Conservation (phyloP, 1,140 invertebrate species). For the Bombus picipes region DNA sequence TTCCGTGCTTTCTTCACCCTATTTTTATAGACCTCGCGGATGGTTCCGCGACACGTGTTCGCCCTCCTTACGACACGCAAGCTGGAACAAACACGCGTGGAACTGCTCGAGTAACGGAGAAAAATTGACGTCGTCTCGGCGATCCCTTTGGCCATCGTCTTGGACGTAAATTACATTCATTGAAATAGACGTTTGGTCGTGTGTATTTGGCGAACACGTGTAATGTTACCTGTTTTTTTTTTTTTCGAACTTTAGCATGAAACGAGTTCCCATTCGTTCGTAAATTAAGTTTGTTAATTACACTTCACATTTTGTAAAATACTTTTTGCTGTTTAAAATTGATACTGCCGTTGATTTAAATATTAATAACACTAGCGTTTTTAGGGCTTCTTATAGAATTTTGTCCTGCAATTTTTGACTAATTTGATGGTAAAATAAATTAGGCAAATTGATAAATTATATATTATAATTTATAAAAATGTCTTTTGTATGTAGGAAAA, state of each 20-base stretch:
- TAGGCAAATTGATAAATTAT: no score
- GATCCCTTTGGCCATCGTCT: background rate
- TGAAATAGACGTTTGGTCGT: background rate
- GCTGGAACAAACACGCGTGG: background rate
- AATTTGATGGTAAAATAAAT: no score
- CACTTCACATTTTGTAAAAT: no score
- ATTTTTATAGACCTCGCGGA: background rate
- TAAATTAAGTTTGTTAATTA: background rate
- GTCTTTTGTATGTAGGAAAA: no score
- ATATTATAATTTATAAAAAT: no score
- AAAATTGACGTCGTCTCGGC: slow-evolving; percentile 20
- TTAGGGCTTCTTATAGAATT: no score
- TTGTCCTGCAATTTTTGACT: no score
- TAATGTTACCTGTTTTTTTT: background rate
- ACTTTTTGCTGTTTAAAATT: no score
- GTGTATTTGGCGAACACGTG: background rate
- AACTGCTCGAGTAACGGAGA: background rate
- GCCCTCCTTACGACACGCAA: slow-evolving; percentile 7
- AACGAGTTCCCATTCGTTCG: background rate
- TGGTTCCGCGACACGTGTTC: slow-evolving; percentile 32
- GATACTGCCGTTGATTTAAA: no score
- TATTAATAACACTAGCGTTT: no score
- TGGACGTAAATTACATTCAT: slow-evolving; percentile 30
- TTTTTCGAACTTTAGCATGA: background rate
- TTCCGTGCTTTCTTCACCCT: background rate